phyloP scores from a whole-genome alignment of 92 coral and sea anemone species.

The Phenganax marumi region DNA sequence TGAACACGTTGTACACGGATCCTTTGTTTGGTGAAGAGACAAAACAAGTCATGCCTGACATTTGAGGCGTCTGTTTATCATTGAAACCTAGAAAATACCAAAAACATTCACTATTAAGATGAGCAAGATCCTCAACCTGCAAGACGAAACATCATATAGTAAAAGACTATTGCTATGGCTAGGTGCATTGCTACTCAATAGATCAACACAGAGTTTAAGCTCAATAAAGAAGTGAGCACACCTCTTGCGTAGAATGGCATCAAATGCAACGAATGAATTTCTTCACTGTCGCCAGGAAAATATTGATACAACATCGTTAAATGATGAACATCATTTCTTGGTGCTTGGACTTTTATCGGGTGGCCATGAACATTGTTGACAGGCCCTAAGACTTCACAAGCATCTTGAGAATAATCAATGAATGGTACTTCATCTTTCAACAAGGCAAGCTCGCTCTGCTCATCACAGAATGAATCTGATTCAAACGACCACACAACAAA shows the following conservation, averaged over 20 bases:
- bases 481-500: slow-evolving; percentile 87
- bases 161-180: too few species aligned
- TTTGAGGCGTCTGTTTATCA: slow-evolving; percentile 54
- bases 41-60: slow-evolving; percentile 86
- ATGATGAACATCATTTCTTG: slow-evolving; percentile 56
- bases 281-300: slow-evolving; percentile 63
- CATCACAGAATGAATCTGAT: too few species aligned
- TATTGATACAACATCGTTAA: slow-evolving; percentile 87
- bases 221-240: neutral
- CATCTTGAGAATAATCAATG: slow-evolving; percentile 69
- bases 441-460: slow-evolving; percentile 48
- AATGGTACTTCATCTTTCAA: slow-evolving; percentile 69
- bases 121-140: too few species aligned
- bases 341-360: slow-evolving; percentile 74
- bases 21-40: slow-evolving; percentile 93
- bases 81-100: slow-evolving; percentile 47
- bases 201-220: neutral
- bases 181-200: neutral
- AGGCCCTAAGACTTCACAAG: slow-evolving; percentile 84
- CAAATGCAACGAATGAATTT: slow-evolving; percentile 82
- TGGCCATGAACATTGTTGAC: slow-evolving; percentile 76
- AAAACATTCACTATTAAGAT: neutral
- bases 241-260: slow-evolving; percentile 85
- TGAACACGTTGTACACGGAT: slow-evolving; percentile 72
- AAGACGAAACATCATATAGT: too few species aligned